phyloP scores from a whole-genome alignment of 1,140 invertebrate species.

The Diorhabda elongata region DNA sequence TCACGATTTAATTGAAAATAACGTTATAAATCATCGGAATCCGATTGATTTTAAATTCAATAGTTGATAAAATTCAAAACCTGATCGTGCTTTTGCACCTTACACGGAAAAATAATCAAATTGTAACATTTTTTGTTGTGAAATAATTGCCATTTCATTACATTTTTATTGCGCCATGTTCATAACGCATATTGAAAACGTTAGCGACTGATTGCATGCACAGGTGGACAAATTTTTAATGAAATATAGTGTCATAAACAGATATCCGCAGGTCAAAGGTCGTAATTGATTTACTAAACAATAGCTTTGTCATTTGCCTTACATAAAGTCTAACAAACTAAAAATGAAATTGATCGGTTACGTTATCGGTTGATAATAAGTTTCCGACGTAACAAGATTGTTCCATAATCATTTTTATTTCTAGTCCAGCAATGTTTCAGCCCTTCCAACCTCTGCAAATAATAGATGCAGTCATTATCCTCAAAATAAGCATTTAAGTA shows the following conservation, averaged over 20 bases:
- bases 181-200: slow-evolving; percentile 1
- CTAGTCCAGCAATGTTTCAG: too few species aligned
- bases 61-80: background rate
- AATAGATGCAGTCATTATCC: too few species aligned
- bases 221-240: slow-evolving; percentile 2
- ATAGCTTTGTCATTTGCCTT: too few species aligned
- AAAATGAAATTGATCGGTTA: too few species aligned
- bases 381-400: too few species aligned
- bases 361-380: too few species aligned
- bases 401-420: too few species aligned
- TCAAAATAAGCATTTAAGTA: too few species aligned
- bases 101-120: background rate
- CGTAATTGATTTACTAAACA: too few species aligned
- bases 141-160: background rate
- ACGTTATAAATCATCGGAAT: background rate
- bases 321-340: too few species aligned
- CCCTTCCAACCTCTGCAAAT: too few species aligned
- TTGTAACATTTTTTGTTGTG: background rate
- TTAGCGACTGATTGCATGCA: background rate
- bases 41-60: background rate
- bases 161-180: background rate
- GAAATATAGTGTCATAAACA: background rate
- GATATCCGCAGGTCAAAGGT: too few species aligned
- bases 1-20: background rate
- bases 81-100: background rate